Evolutionary conservation across 1,140 invertebrate genomes (phyloP), one percentile per base, ranked within the genome.

Genomic region (Nephila pilipes): DNA sequence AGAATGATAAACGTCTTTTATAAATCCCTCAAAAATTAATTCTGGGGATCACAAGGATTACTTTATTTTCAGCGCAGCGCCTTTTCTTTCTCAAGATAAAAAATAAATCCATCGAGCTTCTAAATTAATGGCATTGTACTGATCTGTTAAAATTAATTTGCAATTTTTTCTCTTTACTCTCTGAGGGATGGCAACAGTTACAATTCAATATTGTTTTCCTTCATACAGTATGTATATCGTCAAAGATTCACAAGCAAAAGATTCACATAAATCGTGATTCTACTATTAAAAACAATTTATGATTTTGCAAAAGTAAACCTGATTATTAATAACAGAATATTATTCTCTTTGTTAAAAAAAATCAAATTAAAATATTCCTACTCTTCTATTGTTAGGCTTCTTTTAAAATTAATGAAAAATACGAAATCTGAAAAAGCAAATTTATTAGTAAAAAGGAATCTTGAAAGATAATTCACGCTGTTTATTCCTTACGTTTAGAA

Each of bases 111-210:
- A 20, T n/a, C 80, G 22, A 69, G 32, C 36, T 65, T 54, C n/a
- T 57, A 89, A 89, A 89, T 89, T 89, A 89, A 89, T 89, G 69
- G 87, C n/a, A 57, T 89, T 89, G 55, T 89, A 5, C 60, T 65
- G 65, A 89, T 65, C 87, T 89, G n/a, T 54, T 46, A 89, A 89
- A 89, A 89, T 89, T 89, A 89, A 89, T 89, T 85, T 75, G n/a
- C 18, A 79, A 69, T 14, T 38, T 89, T 75, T 32, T 63, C 55
- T 2, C 29, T 46, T 14, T 81, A 54, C 80, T 29, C 5, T 55
- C 38, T 16, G 16, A 75, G 18, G 69, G 29, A 18, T 75, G 32
- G 69, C 69, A 75, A 75, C 69, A 22, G 25, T 75, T 29, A 75
- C 36, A 32, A 29, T 16, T 75, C 32, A 36, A 32, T 75, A 18